Evolutionary conservation across 2,113 vertebrate species (phyloP), one percentile per base, ranked within the genome.

Genomic region (Gymnarchus niloticus): DNA sequence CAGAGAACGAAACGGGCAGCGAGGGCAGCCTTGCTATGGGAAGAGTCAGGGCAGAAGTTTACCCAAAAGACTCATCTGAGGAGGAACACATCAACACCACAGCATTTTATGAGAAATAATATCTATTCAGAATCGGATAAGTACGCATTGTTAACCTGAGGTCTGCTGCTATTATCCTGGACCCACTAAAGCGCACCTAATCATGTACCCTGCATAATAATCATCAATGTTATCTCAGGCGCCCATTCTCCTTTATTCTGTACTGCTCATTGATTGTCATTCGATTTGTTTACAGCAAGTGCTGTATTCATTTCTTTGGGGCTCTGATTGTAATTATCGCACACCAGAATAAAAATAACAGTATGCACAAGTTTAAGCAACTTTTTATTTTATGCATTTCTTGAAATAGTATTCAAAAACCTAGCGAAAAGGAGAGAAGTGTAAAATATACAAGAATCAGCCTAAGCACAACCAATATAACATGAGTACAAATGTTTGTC

Each of bases 361-460:
- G 46, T 81, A 87, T 44, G n/a, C 65, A n/a, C 17, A 54, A 10
- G 49, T 46, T 61, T 65, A 88, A 44, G 91, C 78, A 88, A 21
- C 5, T 28, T 76, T 52, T 23, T 87, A 90, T 83, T 88, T 85
- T 92, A 88, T 90, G 87, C 73, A 83, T 91, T 88, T 87, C 87
- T 87, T 56, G 65, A 86, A 6, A 88, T 88, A 90, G 90, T 89
- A 92, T 94, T 91, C 92, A 89, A 92, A 93, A 94, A 37, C 37
- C 90, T 86, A 90, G 86, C 89, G 90, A 93, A 93, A 93, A 94
- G 94, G 56, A 92, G 94, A 92, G 86, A 59, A 49, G 23, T 91
- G 92, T 92, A 93, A 94, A 94, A 94, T 90, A 88, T 92, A 93
- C 89, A 94, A 93, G 90, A 91, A 93, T 90, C 56, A 87, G 87